phyloP scores from a whole-genome alignment of 2,113 vertebrate genomes.

The Chascanopsetta lugubris region DNA sequence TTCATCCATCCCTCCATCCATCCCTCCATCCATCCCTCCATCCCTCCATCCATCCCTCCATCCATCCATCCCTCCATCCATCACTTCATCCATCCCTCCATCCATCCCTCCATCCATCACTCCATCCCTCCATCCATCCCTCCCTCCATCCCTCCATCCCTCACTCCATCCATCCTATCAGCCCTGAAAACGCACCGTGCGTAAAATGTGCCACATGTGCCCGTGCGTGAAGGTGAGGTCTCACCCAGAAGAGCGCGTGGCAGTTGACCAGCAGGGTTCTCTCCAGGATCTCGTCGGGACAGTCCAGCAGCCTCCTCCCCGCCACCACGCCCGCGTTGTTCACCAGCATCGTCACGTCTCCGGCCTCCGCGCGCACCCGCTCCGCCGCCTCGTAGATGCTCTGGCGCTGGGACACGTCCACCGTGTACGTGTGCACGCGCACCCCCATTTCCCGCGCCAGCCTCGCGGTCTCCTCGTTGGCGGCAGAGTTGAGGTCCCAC shows the following conservation, averaged over 20 bases:
- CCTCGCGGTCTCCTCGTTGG: constrained; percentile 83
- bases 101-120: too few species aligned
- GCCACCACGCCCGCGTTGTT: constrained; percentile 80
- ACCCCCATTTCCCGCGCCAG: constrained; percentile 81
- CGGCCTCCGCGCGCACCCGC: constrained; percentile 67
- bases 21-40: too few species aligned
- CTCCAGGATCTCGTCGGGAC: constrained; percentile 78
- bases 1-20: too few species aligned
- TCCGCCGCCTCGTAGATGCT: constrained; percentile 78
- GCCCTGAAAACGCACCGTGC: too few species aligned
- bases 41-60: too few species aligned
- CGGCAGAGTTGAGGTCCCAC: constrained; percentile 85
- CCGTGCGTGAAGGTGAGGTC: constrained; percentile 14
- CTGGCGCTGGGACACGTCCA: constrained; percentile 84
- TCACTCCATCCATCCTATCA: too few species aligned
- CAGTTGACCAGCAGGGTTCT: constrained; percentile 80
- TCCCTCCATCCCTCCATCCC: too few species aligned
- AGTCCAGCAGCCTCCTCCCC: constrained; percentile 76
- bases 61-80: too few species aligned
- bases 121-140: too few species aligned
- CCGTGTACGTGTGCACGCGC: constrained; percentile 78
- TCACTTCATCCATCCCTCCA: too few species aligned
- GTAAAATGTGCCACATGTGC: constrained; percentile 26
- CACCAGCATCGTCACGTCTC: constrained; percentile 75
- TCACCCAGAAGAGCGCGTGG: constrained; percentile 82